Percentiles rank a stretch among this genome's conserved stretches.
Evolutionary conservation across 1,140 invertebrate species (phyloP).

Genomic region (Trichomalopsis sarcophagae): DNA sequence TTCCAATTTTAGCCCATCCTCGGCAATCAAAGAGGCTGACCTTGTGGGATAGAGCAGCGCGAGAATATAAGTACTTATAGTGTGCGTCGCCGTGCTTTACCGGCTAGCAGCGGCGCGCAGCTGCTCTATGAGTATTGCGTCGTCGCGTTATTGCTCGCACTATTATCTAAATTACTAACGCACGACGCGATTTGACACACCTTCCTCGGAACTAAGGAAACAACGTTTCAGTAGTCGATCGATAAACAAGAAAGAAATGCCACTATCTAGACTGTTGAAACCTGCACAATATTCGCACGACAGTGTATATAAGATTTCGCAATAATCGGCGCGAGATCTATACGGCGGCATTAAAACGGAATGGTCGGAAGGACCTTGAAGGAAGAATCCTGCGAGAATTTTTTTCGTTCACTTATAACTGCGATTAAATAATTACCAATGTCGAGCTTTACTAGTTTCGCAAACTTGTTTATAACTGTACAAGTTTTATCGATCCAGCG

Average conservation of each 20-base stretch:
- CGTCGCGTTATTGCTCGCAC: conserved; percentile 1
- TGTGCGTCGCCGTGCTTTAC: not conserved
- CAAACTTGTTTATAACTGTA: too few species aligned
- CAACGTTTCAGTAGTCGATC: not conserved
- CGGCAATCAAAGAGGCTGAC: not conserved
- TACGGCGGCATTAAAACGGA: too few species aligned
- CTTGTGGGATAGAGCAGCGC: not conserved
- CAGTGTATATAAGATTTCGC: too few species aligned
- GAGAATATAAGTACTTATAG: not conserved
- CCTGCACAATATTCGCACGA: too few species aligned
- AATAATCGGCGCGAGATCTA: too few species aligned
- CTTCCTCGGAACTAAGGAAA: not conserved
- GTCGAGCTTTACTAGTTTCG: too few species aligned
- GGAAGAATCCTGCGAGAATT: too few species aligned
- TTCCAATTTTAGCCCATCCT: conserved; percentile 34
- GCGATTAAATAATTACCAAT: too few species aligned
- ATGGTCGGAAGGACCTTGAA: too few species aligned
- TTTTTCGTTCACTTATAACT: too few species aligned
- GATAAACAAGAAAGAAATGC: not conserved
- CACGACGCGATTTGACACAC: not conserved
- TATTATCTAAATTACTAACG: conserved; percentile 8
- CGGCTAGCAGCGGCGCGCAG: not conserved
- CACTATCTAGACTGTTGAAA: too few species aligned
- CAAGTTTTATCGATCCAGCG: too few species aligned
- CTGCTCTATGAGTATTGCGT: not conserved